Conservation (phyloP, 2,888 invertebrate species). For the Pasiphila rectangulata region DNA sequence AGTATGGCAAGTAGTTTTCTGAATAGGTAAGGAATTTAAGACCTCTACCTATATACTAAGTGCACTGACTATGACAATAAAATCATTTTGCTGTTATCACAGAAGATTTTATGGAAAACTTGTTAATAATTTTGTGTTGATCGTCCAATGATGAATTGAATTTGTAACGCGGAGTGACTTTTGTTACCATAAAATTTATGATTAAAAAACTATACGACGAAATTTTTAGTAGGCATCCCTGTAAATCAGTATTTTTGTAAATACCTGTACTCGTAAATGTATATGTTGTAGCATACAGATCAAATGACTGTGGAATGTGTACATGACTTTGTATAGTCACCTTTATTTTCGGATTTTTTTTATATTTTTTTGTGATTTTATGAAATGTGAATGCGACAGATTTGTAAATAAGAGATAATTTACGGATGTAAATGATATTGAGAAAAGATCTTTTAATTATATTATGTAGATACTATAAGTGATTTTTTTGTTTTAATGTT, state of each 20-base stretch:
- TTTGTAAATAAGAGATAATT: slow-evolving; percentile 65
- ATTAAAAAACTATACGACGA: neutral
- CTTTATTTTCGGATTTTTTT: slow-evolving; percentile 47
- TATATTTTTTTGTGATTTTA: slow-evolving; percentile 52
- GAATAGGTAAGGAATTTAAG: too few species aligned
- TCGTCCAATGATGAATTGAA: too few species aligned
- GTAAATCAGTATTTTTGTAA: slow-evolving; percentile 40
- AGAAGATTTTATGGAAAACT: too few species aligned
- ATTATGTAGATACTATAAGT: slow-evolving; percentile 63
- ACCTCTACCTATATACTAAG: too few species aligned
- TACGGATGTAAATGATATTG: slow-evolving; percentile 66
- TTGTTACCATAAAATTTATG: neutral
- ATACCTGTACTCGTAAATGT: slow-evolving; percentile 32
- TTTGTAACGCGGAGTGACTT: neutral
- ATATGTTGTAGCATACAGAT: slow-evolving; percentile 40
- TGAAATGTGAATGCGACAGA: slow-evolving; percentile 52
- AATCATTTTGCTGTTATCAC: too few species aligned
- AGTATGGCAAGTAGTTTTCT: too few species aligned
- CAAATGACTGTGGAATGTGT: slow-evolving; percentile 35
- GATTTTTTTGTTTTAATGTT: slow-evolving; percentile 36
- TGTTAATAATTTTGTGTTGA: too few species aligned
- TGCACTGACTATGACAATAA: too few species aligned
- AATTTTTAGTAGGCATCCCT: slow-evolving; percentile 8
- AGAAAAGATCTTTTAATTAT: slow-evolving; percentile 73
- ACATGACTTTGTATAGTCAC: slow-evolving; percentile 20